Percentiles rank a stretch among this genome's conserved stretches.
Conservation (phyloP, 2,888 invertebrate genomes). For the Drosophila sordidula region DNA sequence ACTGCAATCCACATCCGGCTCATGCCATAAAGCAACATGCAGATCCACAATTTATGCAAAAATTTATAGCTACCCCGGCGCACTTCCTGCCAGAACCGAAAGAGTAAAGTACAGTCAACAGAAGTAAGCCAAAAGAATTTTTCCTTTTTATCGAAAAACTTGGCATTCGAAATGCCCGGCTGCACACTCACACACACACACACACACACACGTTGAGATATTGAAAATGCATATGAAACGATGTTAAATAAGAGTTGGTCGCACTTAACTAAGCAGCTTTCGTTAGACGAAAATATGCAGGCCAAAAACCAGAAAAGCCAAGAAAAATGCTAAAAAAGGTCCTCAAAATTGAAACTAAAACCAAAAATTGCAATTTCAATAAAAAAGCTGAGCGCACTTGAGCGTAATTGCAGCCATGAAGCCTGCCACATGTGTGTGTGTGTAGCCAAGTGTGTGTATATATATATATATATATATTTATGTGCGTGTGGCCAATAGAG, state of each 20-base stretch:
- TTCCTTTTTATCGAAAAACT: slow-evolving; percentile 70
- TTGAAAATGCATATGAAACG: slow-evolving; percentile 58
- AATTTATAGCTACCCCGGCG: slow-evolving; percentile 67
- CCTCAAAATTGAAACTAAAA: slow-evolving; percentile 51
- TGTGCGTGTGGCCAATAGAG: slow-evolving; percentile 23
- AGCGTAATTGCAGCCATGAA: slow-evolving; percentile 73
- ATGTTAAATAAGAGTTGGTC: slow-evolving; percentile 62
- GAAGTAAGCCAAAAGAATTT: slow-evolving; percentile 50
- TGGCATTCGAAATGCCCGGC: slow-evolving; percentile 60
- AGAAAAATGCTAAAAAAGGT: slow-evolving; percentile 9
- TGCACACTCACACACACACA: slow-evolving; percentile 28
- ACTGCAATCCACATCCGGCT: slow-evolving; percentile 65
- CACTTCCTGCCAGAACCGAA: slow-evolving; percentile 59
- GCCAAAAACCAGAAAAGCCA: slow-evolving; percentile 16
- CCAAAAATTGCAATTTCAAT: slow-evolving; percentile 68
- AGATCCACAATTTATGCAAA: slow-evolving; percentile 68
- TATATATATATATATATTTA: not conserved
- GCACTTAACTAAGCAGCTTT: slow-evolving; percentile 67
- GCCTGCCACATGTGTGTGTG: slow-evolving; percentile 23
- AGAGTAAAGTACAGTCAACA: slow-evolving; percentile 22
- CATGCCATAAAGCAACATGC: slow-evolving; percentile 68
- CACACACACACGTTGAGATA: slow-evolving; percentile 22
- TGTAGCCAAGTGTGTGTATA: slow-evolving; percentile 20
- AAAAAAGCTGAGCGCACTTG: slow-evolving; percentile 74
- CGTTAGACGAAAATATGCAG: slow-evolving; percentile 32